Evolutionary conservation across 2,113 vertebrate species (phyloP).

Genomic region (Natator depressus): DNA sequence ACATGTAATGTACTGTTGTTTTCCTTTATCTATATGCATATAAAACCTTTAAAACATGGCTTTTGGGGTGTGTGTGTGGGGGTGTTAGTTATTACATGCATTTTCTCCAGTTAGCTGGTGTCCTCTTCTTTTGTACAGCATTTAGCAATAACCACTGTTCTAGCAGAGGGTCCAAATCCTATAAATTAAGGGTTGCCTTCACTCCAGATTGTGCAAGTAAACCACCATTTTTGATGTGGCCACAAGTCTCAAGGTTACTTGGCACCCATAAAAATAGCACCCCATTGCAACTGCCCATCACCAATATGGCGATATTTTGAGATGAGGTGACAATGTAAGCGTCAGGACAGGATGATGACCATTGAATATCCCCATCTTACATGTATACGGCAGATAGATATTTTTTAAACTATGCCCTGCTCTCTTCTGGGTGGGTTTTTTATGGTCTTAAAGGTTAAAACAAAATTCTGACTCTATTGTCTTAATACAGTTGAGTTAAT

Average conservation of each 20-base stretch:
- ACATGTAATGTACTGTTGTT: too few relatives aligned
- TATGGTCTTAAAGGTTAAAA: accelerated
- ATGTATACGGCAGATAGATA: background rate
- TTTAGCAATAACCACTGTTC: background rate
- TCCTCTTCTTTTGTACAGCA: background rate
- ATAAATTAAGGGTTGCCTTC: background rate
- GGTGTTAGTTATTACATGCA: background rate
- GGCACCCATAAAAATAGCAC: too few relatives aligned
- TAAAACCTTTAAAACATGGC: background rate
- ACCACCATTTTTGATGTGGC: too few relatives aligned
- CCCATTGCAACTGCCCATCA: too few relatives aligned
- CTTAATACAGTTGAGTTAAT: background rate
- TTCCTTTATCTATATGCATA: background rate
- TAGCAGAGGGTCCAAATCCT: background rate
- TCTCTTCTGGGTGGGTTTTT: too few relatives aligned
- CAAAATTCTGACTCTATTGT: background rate
- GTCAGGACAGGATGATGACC: too few relatives aligned
- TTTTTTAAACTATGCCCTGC: background rate
- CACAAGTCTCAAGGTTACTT: too few relatives aligned
- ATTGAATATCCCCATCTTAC: background rate
- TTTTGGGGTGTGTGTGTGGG: background rate
- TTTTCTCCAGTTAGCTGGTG: background rate
- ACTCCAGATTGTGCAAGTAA: too few relatives aligned
- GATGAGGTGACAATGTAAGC: background rate
- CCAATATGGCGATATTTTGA: background rate